A percentile compares a stretch with the other conserved stretches of the same genome.
Conservation (phyloP, 2,113 vertebrate genomes). For the Eulacestoma nigropectus region DNA sequence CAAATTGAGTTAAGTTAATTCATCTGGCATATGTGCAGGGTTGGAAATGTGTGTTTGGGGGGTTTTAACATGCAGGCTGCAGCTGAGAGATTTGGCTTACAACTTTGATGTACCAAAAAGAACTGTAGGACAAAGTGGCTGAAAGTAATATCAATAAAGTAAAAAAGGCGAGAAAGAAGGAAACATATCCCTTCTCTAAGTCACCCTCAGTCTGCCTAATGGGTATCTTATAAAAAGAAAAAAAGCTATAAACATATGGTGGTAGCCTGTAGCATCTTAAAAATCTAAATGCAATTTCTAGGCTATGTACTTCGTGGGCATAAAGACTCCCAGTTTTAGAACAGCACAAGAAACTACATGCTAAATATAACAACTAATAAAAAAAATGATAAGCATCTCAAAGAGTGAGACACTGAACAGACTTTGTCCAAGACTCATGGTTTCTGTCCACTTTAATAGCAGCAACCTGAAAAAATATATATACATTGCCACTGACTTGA, state of each 20-base stretch:
- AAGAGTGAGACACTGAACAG: not conserved
- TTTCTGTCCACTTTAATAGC: not conserved
- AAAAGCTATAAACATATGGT: not conserved
- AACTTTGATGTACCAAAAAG: not conserved
- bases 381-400: not conserved
- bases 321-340: not conserved
- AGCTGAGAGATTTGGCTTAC: not conserved
- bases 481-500: not conserved
- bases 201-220: not conserved
- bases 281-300: constrained; percentile 40
- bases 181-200: not conserved
- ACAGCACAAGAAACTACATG: not conserved
- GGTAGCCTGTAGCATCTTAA: constrained; percentile 36
- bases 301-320: not conserved
- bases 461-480: not conserved
- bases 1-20: constrained; percentile 21
- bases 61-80: not conserved
- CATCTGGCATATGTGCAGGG: not conserved
- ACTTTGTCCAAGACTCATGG: not conserved
- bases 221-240: not conserved
- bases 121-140: not conserved
- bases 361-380: not conserved
- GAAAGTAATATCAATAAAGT: constrained; percentile 1
- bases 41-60: not conserved
- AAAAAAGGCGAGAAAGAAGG: not conserved